A percentile compares a stretch with the other conserved stretches of the same genome.
Evolutionary conservation across 2,113 vertebrate genomes (phyloP).

Genomic region (Parus major): DNA sequence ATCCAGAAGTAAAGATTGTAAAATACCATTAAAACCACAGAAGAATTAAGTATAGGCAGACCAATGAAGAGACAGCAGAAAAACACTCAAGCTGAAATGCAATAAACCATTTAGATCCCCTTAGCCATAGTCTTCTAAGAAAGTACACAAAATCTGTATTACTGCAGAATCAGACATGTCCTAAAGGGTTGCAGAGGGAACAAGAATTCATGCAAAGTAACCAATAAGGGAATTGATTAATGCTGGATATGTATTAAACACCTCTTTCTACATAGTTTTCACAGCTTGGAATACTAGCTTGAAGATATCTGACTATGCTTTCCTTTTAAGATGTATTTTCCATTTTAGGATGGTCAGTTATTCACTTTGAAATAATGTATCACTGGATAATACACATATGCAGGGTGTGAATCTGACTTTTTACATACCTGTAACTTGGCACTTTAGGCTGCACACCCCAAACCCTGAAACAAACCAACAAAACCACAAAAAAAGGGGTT

Average conservation of each 20-base stretch:
- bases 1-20: not conserved
- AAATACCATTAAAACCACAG: not conserved
- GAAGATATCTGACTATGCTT: not conserved
- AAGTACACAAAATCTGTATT: not conserved
- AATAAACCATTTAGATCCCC: not conserved
- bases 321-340: not conserved
- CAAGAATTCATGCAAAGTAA: not conserved
- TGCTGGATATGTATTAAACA: not conserved
- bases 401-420: not conserved
- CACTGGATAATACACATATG: not conserved
- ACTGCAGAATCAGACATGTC: not conserved
- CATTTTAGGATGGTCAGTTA: not conserved
- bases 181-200: not conserved
- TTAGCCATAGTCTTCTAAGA: not conserved
- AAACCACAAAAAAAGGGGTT: not conserved
- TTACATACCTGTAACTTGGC: not conserved
- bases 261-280: not conserved
- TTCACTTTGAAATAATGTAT: not conserved
- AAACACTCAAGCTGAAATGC: not conserved
- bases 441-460: not conserved
- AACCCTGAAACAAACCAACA: not conserved
- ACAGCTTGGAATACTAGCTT: not conserved
- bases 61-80: not conserved
- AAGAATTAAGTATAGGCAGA: not conserved
- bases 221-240: not conserved